Evolutionary conservation across 2,888 invertebrate species (phyloP).

Genomic region (Scaeva pyrastri): DNA sequence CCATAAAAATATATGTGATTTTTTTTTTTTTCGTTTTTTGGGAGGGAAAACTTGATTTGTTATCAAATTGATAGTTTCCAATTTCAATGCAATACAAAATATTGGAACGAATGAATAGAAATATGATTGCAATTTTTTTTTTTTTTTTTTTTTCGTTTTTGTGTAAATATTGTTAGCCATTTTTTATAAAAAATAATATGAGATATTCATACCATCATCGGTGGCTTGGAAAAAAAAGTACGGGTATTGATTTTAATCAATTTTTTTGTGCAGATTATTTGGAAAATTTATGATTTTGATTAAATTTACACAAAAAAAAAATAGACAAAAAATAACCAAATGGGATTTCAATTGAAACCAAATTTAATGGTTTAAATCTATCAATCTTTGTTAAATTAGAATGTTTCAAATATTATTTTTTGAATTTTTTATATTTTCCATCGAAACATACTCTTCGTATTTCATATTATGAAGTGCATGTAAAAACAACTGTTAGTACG

Average conservation of each 20-base stretch:
- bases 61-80: slow-evolving; percentile 38
- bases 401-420: too few species aligned
- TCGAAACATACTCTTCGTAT: too few species aligned
- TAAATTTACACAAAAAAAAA: background rate
- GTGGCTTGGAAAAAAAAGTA: background rate
- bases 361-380: background rate
- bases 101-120: slow-evolving; percentile 18
- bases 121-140: slow-evolving; percentile 16
- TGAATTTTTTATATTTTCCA: too few species aligned
- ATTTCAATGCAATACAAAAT: slow-evolving; percentile 37
- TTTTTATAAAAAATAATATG: background rate
- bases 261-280: background rate
- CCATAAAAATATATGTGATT: background rate
- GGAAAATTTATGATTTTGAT: slow-evolving; percentile 23
- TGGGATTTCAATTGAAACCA: background rate
- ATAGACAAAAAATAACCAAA: background rate
- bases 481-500: too few species aligned
- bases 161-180: background rate
- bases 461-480: too few species aligned
- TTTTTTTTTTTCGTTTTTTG: background rate
- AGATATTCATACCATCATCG: background rate
- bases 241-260: slow-evolving; percentile 7
- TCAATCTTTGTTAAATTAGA: too few species aligned
- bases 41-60: slow-evolving; percentile 9
- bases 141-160: background rate